Percentiles rank a stretch among this genome's conserved stretches.
Evolutionary conservation across 1,140 invertebrate genomes (phyloP).

Genomic region (Frieseomelitta varia): DNA sequence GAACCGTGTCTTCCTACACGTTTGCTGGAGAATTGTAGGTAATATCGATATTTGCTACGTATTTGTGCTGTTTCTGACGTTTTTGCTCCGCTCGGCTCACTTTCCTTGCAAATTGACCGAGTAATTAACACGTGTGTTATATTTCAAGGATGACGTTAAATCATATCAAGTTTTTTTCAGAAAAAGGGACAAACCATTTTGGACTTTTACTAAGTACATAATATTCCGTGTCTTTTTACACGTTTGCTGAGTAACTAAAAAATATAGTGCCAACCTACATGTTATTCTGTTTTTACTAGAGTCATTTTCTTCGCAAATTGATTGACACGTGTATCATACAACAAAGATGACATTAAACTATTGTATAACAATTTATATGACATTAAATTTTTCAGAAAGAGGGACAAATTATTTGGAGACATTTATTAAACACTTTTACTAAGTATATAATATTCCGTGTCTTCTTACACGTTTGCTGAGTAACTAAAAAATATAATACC

Average conservation of each 20-base stretch:
- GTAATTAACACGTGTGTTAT: not conserved
- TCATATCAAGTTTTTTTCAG: too few species aligned
- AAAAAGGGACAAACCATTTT: too few species aligned
- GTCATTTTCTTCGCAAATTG: too few species aligned
- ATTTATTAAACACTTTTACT: too few species aligned
- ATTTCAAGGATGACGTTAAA: too few species aligned
- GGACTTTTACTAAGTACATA: too few species aligned
- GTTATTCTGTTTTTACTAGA: not conserved
- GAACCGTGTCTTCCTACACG: conserved; percentile 2
- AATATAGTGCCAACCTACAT: not conserved
- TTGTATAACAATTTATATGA: too few species aligned
- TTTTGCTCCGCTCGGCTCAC: not conserved
- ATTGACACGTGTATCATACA: not conserved
- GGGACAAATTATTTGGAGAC: too few species aligned
- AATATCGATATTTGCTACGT: not conserved
- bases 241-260: not conserved
- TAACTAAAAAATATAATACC: not conserved
- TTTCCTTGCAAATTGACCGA: not conserved
- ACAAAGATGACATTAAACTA: too few species aligned
- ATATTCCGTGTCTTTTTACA: not conserved
- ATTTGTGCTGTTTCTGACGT: not conserved
- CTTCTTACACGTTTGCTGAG: not conserved
- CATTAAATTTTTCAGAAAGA: too few species aligned
- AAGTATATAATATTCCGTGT: not conserved
- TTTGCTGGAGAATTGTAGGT: not conserved